Evolutionary conservation across 1,140 invertebrate species (phyloP), one percentile per base, ranked within the genome.

Genomic region (Aphaenogaster ashmeadi): DNA sequence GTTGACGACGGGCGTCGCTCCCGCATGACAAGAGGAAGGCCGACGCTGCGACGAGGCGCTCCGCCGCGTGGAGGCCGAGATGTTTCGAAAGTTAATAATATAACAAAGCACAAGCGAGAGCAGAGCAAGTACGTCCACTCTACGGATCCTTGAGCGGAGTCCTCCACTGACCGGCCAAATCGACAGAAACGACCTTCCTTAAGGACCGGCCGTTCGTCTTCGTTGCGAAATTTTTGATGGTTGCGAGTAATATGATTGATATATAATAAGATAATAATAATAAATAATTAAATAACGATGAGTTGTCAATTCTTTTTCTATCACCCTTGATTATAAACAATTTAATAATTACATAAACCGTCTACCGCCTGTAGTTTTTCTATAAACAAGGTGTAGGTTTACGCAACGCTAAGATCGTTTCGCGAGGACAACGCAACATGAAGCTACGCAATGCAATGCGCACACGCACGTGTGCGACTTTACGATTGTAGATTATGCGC

Each of bases 41-140:
- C 88, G 58, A 50, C 56, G 41, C 33, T 6, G 54, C 74, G 21
- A 15, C 54, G 54, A 62, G 72, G 79, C 74, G 86, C 15, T 38
- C 9, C 62, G 81, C 38, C 71, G 47, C 18, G 72, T 33, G 38
- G 54, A 84, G 80, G 79, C 21, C 66, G 60, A 71, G 80, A 85
- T 66, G 66, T 90, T 90, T 90, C 75, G 89, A 90, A 90, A 90
- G 88, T 89, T 81, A 75, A 88, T 56, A 90, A 87, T 84, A 85
- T 84, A 64, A 80, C 88, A 80, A 88, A 86, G 88, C 71, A 60
- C 50, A 58, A 50, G 60, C 66, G 47, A 80, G 84, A 89, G 64
- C 60, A 78, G 75, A 74, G 54, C 84, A 87, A 89, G 77, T 84
- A 87, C 88, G 58, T 87, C 78, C 50, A 74, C 62, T 83, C 41